A percentile compares a stretch with the other conserved stretches of the same genome.
phyloP scores from a whole-genome alignment of 2,797 vertebrate genomes.

The Hipposideros larvatus region DNA sequence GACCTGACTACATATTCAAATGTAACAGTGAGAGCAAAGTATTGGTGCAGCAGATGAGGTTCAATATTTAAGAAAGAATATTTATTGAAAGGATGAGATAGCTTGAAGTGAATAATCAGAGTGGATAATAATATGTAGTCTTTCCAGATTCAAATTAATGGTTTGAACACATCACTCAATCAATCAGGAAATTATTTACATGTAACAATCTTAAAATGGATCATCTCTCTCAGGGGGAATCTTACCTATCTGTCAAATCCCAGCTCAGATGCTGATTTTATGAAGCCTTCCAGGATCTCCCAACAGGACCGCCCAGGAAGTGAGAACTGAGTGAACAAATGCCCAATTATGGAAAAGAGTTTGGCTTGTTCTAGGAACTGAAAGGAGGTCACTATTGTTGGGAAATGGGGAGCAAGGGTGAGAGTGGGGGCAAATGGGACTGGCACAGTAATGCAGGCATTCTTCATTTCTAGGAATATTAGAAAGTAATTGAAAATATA shows the following conservation, averaged over 20 bases:
- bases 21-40: not conserved
- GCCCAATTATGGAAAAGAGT: not conserved
- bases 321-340: not conserved
- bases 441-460: not conserved
- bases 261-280: conserved; percentile 16
- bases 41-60: not conserved
- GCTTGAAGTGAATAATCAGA: conserved; percentile 49
- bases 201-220: conserved; percentile 42
- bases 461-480: not conserved
- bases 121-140: conserved; percentile 46
- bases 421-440: not conserved
- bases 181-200: conserved; percentile 53
- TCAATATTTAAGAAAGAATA: conserved; percentile 42
- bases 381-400: not conserved
- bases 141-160: conserved; percentile 51
- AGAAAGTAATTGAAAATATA: not conserved
- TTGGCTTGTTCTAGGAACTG: not conserved
- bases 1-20: not conserved
- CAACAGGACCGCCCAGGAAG: not conserved
- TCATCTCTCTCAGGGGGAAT: not conserved
- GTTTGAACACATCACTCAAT: conserved; percentile 27
- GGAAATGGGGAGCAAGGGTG: not conserved
- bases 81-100: conserved; percentile 10
- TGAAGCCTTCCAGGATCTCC: conserved; percentile 9
- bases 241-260: not conserved